A percentile compares a stretch with the other conserved stretches of the same genome.
Evolutionary conservation across 2,888 invertebrate genomes (phyloP).

Genomic region (Cataglyphis cursor): DNA sequence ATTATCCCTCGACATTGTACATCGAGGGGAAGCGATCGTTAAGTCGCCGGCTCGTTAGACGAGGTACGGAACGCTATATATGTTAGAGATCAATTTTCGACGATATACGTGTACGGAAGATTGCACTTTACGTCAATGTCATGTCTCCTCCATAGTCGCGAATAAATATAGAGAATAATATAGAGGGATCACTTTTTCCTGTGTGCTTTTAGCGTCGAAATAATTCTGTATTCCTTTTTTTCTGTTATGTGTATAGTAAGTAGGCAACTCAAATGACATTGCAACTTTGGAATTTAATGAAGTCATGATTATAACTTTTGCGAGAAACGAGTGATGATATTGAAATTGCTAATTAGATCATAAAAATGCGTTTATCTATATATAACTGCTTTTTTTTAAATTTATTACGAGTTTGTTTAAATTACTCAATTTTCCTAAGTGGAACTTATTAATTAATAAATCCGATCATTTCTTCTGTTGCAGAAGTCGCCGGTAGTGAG

Average conservation of each 20-base stretch:
- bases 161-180: slow-evolving; percentile 40
- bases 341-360: not conserved
- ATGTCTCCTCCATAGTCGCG: slow-evolving; percentile 9
- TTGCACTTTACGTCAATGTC: slow-evolving; percentile 38
- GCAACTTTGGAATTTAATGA: slow-evolving; percentile 11
- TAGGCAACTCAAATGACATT: slow-evolving; percentile 7
- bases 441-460: slow-evolving; percentile 17
- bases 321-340: not conserved
- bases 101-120: slow-evolving; percentile 24
- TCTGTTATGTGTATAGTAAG: not conserved
- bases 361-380: not conserved
- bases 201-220: slow-evolving; percentile 11
- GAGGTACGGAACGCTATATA: slow-evolving; percentile 8
- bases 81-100: slow-evolving; percentile 42
- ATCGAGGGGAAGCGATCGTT: slow-evolving; percentile 25
- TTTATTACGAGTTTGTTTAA: not conserved
- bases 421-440: slow-evolving; percentile 5
- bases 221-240: not conserved
- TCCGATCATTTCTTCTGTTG: slow-evolving; percentile 64
- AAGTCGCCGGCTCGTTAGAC: slow-evolving; percentile 2
- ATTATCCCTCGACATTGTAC: slow-evolving; percentile 37
- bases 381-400: not conserved
- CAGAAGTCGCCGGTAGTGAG: slow-evolving; percentile 73
- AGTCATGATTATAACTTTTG: not conserved
- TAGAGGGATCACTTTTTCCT: slow-evolving; percentile 21